phyloP scores from a whole-genome alignment of 2,113 vertebrate genomes.

The Percina caprodes region DNA sequence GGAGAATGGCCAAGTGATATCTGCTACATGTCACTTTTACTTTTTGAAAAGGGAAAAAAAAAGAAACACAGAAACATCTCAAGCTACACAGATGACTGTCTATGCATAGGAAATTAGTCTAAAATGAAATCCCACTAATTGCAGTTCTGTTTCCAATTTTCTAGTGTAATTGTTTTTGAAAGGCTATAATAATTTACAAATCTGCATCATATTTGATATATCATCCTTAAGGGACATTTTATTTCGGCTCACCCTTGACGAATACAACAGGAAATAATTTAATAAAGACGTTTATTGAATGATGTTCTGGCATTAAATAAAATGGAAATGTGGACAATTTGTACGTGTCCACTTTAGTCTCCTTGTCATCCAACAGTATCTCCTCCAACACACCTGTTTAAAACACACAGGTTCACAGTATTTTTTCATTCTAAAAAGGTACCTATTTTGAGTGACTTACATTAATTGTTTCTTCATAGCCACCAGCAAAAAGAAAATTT shows the following conservation, averaged over 20 bases:
- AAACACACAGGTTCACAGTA: not conserved
- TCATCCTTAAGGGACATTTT: not conserved
- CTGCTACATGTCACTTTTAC: not conserved
- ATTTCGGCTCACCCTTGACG: not conserved
- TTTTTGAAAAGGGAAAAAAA: constrained; percentile 1
- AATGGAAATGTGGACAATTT: not conserved
- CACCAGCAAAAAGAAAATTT: constrained; percentile 88
- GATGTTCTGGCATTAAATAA: not conserved
- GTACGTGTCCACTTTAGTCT: not conserved
- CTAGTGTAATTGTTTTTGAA: not conserved
- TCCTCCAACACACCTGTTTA: not conserved
- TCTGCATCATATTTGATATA: no score
- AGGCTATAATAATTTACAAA: not conserved
- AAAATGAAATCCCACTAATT: not conserved
- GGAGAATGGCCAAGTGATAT: not conserved
- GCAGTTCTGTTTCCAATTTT: not conserved
- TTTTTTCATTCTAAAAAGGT: not conserved
- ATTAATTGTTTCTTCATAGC: constrained; percentile 59
- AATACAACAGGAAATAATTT: not conserved
- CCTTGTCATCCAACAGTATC: not conserved
- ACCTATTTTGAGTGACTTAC: no score
- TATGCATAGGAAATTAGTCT: not conserved
- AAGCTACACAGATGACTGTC: not conserved
- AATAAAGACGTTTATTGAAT: not conserved
- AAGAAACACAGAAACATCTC: not conserved